Evolutionary conservation across 2,888 invertebrate genomes (phyloP).

Genomic region (Epiblema foenella): DNA sequence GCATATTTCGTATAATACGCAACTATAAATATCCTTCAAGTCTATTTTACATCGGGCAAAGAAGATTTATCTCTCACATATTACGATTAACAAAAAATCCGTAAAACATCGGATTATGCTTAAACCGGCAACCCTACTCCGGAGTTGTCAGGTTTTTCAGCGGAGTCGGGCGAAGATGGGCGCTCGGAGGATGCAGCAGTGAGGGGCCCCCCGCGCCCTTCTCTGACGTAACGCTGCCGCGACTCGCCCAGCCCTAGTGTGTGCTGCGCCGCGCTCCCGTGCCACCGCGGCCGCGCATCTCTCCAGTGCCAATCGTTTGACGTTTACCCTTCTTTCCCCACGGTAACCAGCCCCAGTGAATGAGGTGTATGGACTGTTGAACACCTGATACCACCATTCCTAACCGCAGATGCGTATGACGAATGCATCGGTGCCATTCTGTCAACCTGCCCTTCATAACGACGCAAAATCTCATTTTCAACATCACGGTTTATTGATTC

Average conservation of each 20-base stretch:
- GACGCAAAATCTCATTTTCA: conserved; percentile 69
- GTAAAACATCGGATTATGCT: not conserved
- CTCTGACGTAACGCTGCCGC: conserved; percentile 83
- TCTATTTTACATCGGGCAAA: not conserved
- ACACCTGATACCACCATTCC: conserved; percentile 59
- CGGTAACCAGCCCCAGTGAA: conserved; percentile 71
- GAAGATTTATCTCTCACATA: too few relatives aligned
- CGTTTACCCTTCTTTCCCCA: conserved; percentile 74
- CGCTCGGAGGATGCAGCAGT: conserved; percentile 80
- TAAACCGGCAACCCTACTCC: conserved; percentile 54
- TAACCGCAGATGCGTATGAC: conserved; percentile 66
- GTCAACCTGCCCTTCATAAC: conserved; percentile 69
- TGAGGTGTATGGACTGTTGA: conserved; percentile 68
- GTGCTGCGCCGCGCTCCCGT: conserved; percentile 80
- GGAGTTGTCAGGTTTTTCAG: conserved; percentile 78
- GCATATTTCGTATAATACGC: too few relatives aligned
- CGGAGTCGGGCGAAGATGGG: conserved; percentile 73
- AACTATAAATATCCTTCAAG: not conserved
- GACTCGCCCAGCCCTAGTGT: conserved; percentile 81
- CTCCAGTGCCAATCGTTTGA: conserved; percentile 79
- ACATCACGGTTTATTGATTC: conserved; percentile 44
- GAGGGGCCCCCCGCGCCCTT: conserved; percentile 71
- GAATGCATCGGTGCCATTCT: conserved; percentile 78
- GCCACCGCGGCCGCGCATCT: conserved; percentile 66
- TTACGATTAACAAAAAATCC: not conserved